phyloP scores from a whole-genome alignment of 2,113 vertebrate genomes.

The Bucco capensis region DNA sequence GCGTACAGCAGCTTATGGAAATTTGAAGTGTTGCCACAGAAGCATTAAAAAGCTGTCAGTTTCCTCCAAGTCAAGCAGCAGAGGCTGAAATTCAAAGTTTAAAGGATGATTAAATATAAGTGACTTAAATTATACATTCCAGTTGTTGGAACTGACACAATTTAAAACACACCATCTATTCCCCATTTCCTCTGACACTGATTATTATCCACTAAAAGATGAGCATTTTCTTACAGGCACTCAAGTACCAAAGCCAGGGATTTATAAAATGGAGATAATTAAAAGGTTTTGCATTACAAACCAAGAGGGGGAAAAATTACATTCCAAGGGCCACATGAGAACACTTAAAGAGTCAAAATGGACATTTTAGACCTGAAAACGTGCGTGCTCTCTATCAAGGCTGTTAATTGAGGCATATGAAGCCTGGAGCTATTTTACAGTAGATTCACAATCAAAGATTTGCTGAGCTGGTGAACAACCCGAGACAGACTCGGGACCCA shows the following conservation, averaged over 20 bases:
- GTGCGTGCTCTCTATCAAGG: not conserved
- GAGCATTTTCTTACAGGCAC: slow-evolving; percentile 1
- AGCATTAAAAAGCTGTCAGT: slow-evolving; percentile 11
- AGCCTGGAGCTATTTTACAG: not conserved
- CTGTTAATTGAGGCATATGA: not conserved
- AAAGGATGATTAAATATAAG: slow-evolving; percentile 54
- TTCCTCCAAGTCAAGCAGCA: not conserved
- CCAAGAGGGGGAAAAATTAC: not conserved
- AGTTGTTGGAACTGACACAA: slow-evolving; percentile 19
- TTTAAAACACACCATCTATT: not conserved
- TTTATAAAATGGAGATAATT: slow-evolving; percentile 28
- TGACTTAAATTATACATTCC: slow-evolving; percentile 51
- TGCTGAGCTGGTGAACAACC: not conserved
- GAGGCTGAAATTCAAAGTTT: slow-evolving; percentile 29
- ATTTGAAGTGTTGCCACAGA: not conserved
- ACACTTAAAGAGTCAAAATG: not conserved
- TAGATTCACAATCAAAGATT: not conserved
- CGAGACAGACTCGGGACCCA: rapidly evolving
- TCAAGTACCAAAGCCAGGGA: not conserved
- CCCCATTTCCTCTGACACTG: slow-evolving; percentile 1
- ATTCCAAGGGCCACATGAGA: not conserved
- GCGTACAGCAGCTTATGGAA: not conserved
- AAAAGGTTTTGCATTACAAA: slow-evolving; percentile 24
- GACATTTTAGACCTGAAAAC: not conserved
- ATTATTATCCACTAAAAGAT: not conserved